Conservation (phyloP, 1,140 invertebrate genomes). For the Vanessa tameamea region DNA sequence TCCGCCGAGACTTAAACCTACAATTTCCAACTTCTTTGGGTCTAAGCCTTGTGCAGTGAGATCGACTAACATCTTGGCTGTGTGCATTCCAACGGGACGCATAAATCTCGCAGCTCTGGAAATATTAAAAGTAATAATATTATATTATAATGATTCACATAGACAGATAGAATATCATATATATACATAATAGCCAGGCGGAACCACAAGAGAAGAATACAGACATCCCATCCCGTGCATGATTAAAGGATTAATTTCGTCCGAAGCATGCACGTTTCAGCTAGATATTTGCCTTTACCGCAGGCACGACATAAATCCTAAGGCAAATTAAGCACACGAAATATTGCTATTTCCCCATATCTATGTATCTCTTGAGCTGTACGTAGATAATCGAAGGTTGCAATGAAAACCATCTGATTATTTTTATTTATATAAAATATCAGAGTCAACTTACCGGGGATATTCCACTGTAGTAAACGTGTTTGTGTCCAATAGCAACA, state of each 20-base stretch:
- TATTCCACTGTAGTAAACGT: constrained; percentile 55
- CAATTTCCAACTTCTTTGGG: constrained; percentile 57
- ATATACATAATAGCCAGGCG: too few relatives aligned
- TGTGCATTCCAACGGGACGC: constrained; percentile 54
- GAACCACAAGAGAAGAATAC: too few relatives aligned
- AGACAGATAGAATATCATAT: not conserved
- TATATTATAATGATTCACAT: not conserved
- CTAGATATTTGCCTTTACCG: too few relatives aligned
- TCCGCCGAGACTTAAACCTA: constrained; percentile 64
- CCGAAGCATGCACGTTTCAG: too few relatives aligned
- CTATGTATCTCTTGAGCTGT: too few relatives aligned
- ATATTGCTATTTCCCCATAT: too few relatives aligned
- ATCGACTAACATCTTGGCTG: constrained; percentile 56
- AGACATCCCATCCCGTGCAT: too few relatives aligned
- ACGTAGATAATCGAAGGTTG: too few relatives aligned
- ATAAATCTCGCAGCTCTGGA: constrained; percentile 60
- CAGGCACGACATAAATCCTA: too few relatives aligned
- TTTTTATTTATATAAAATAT: not conserved
- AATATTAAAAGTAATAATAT: constrained; percentile 27
- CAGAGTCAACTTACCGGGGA: constrained; percentile 50
- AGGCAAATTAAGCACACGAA: too few relatives aligned
- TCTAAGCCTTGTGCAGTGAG: constrained; percentile 52
- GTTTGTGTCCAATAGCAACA: constrained; percentile 56
- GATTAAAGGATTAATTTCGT: too few relatives aligned
- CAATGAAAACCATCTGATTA: too few relatives aligned